Evolutionary conservation across 2,888 invertebrate genomes (phyloP).

Genomic region (Tyria jacobaeae): DNA sequence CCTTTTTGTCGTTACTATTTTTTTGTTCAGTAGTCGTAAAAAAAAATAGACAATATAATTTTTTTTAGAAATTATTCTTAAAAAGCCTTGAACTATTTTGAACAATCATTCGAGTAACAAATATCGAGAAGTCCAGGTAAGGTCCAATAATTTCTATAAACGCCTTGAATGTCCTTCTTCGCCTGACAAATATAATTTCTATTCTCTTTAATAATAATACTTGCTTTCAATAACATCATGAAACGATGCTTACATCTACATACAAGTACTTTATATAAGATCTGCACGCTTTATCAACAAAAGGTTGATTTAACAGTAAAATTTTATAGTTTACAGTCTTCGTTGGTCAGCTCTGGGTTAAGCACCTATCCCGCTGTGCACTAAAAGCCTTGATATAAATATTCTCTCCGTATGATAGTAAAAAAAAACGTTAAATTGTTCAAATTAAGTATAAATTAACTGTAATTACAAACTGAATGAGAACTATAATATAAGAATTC

Average conservation of each 20-base stretch:
- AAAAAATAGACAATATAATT: too few relatives aligned
- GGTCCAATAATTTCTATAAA: neutral
- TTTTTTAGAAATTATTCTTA: too few relatives aligned
- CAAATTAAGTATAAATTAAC: neutral
- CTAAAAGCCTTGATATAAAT: neutral
- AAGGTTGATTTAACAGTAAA: neutral
- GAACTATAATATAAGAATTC: neutral
- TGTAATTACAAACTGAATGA: neutral
- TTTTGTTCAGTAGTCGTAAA: too few relatives aligned
- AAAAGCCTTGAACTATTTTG: too few relatives aligned
- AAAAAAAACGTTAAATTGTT: neutral
- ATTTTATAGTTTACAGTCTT: neutral
- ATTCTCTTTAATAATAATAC: too few relatives aligned
- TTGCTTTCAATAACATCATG: neutral
- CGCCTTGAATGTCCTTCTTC: neutral
- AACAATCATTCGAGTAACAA: too few relatives aligned
- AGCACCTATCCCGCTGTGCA: neutral
- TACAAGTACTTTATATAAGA: neutral
- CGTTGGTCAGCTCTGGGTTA: neutral
- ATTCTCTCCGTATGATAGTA: neutral
- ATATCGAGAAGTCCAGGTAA: too few relatives aligned
- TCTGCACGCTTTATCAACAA: neutral
- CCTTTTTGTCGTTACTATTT: too few relatives aligned
- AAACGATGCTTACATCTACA: neutral
- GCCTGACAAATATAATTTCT: neutral